These are phyloP conservation scores for Peromyscus californicus DNA, from an alignment of 2,113 vertebrate species.

Conservation along the genomic window DNA sequence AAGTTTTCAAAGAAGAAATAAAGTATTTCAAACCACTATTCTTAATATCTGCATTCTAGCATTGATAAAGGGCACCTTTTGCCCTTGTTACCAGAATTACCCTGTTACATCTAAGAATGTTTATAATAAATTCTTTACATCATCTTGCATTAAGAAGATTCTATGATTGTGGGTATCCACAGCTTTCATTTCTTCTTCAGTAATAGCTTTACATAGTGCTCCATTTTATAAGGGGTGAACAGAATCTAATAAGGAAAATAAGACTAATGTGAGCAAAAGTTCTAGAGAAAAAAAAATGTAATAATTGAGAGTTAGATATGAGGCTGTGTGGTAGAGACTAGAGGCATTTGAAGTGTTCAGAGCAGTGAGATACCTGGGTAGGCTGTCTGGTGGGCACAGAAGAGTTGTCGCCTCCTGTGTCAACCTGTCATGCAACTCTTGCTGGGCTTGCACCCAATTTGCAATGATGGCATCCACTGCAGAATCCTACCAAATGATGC, in stretches of 20 bases:
- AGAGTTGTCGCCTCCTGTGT: background rate
- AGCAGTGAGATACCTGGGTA: accelerated
- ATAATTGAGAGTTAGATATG: accelerated
- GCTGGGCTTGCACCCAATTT: accelerated
- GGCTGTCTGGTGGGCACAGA: background rate
- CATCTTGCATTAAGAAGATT: background rate
- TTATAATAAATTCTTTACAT: background rate
- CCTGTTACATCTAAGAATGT: background rate
- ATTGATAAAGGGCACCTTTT: background rate
- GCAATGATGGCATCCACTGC: accelerated
- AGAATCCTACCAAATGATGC: background rate
- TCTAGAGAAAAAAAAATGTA: background rate
- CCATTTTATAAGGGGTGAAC: background rate
- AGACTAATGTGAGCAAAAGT: background rate
- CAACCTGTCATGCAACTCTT: background rate
- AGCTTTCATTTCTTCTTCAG: background rate
- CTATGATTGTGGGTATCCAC: background rate
- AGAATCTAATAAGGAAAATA: background rate
- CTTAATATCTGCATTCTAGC: background rate
- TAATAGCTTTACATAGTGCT: background rate
- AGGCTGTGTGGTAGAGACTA: accelerated
- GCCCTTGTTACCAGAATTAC: background rate
- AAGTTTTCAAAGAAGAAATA: background rate
- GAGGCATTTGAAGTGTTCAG: background rate
- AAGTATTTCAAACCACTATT: background rate